Percentiles rank a stretch among this genome's conserved stretches.
phyloP scores from a whole-genome alignment of 2,113 vertebrate species.

The Datnioides undecimradiatus region DNA sequence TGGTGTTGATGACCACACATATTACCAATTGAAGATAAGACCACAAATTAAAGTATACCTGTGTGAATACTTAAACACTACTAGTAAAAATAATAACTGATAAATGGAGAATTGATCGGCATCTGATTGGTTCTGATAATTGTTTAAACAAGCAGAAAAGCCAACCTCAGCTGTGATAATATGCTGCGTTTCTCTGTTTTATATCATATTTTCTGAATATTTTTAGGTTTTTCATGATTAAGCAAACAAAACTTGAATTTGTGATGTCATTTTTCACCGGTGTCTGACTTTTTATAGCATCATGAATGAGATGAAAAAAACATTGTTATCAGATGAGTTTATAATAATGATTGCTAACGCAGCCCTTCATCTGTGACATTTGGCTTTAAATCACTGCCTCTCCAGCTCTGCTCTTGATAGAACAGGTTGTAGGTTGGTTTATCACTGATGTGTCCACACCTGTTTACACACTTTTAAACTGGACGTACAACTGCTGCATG shows the following conservation, averaged over 20 bases:
- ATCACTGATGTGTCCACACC: neutral
- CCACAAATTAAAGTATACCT: too few species aligned
- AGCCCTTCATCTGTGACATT: neutral
- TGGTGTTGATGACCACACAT: too few species aligned
- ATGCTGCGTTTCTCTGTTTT: neutral
- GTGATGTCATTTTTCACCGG: neutral
- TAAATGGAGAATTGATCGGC: too few species aligned
- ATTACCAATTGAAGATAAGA: too few species aligned
- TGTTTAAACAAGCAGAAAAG: too few species aligned
- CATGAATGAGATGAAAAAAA: neutral
- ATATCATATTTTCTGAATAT: neutral
- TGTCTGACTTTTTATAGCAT: too few species aligned
- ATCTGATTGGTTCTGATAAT: too few species aligned
- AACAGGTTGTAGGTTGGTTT: neutral
- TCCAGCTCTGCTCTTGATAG: neutral
- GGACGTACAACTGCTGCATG: neutral
- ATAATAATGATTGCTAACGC: neutral
- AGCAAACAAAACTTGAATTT: neutral
- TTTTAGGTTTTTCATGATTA: neutral
- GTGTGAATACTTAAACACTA: too few species aligned
- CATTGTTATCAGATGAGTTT: neutral
- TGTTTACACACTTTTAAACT: constrained; percentile 21
- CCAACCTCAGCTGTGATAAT: neutral
- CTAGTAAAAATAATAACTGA: too few species aligned
- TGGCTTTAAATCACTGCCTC: neutral